Percentiles rank a stretch among this genome's conserved stretches.
Evolutionary conservation across 2,113 vertebrate species (phyloP).

Genomic region (Epinephelus cyanopodus): DNA sequence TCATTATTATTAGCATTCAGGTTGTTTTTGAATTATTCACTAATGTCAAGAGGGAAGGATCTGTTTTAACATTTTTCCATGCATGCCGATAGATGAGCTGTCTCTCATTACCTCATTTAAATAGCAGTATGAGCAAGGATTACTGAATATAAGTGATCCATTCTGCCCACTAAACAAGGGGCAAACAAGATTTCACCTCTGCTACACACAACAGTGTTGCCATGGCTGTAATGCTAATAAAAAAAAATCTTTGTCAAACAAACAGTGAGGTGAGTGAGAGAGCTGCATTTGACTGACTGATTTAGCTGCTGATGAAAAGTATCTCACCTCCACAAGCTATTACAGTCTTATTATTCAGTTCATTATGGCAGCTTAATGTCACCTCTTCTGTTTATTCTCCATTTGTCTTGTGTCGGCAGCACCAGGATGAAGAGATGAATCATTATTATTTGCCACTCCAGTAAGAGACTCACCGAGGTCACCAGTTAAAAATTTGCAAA

Average conservation of each 20-base stretch:
- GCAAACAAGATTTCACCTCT: constrained; percentile 1
- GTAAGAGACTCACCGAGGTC: not conserved
- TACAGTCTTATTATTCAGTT: constrained; percentile 22
- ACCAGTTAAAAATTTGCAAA: not conserved
- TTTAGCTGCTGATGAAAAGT: constrained; percentile 20
- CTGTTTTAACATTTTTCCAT: not conserved
- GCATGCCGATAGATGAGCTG: not conserved
- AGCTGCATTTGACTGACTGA: constrained; percentile 19
- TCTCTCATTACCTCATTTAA: constrained; percentile 2
- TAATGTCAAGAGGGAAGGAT: not conserved
- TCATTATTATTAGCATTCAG: no score
- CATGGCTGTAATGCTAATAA: not conserved
- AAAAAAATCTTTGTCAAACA: constrained; percentile 5
- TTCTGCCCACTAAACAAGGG: not conserved
- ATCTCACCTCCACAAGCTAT: constrained; percentile 20
- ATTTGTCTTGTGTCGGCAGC: constrained; percentile 3
- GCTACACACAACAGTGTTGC: not conserved
- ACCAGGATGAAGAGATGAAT: not conserved
- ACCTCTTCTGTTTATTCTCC: constrained; percentile 19
- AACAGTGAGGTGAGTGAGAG: not conserved
- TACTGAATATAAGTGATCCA: not conserved
- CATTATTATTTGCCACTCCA: not conserved
- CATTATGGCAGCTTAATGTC: constrained; percentile 17
- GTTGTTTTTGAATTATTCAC: not conserved
- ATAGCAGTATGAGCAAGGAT: not conserved